Evolutionary conservation across 2,113 vertebrate species (phyloP), one percentile per base, ranked within the genome.

Genomic region (Psilopsiagon aymara): DNA sequence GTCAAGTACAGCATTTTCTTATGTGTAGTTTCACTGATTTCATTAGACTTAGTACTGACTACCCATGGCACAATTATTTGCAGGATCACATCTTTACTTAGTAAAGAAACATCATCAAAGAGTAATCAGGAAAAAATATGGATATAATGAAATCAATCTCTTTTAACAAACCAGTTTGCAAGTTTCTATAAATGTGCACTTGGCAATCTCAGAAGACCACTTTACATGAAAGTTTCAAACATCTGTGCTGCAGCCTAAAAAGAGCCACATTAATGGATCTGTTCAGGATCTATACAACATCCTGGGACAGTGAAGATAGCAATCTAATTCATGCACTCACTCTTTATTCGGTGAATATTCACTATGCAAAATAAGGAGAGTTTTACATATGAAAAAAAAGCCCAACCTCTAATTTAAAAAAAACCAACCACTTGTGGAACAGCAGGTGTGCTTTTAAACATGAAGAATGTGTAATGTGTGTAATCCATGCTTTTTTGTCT

Each of bases 211-310:
- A 73, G 85, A 92, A 94, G 86, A 62, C 13, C 0, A 5, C 63
- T 88, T 87, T 69, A 90, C 52, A 63, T 49, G 87, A 43, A 85
- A 73, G 17, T 86, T 84, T 75, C 44, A 91, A 76, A 79, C 52
- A 93, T 75, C 57, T 92, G 82, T 87, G 82, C 70, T 90, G 33
- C 84, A 96, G 91, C 47, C 88, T 92, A 76, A 92, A 88, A 94
- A 87, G 63, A 39, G 59, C 20, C 46, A 78, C n/a, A 64, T 63
- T 64, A 88, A 69, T 60, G 23, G 76, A 76, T 70, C 18, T 92
- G n/a, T 51, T 71, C 51, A 92, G 63, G 70, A 93, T 46, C 59
- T 79, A 57, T 11, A 85, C 14, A 80, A 9, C 28, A 53, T 39
- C 64, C 47, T 80, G 37, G 60, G 73, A 75, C 21, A 68, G 43